These are phyloP conservation scores for Sciurus carolinensis DNA, from an alignment of 2,797 vertebrate species.

Conservation along the genomic window DNA sequence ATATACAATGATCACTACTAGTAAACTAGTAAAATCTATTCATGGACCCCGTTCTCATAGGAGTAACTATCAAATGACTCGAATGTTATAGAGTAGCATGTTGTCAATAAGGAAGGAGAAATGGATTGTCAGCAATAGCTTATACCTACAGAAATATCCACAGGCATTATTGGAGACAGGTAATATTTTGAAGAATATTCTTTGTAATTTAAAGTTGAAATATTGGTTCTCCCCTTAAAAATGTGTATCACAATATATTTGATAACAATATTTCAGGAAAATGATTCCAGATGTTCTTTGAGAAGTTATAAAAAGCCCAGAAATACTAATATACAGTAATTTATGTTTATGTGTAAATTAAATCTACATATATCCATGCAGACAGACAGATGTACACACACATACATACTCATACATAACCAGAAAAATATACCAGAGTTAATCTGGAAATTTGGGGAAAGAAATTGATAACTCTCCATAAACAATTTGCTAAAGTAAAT, in stretches of 20 bases:
- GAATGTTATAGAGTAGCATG: not conserved
- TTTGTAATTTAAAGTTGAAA: slow-evolving; percentile 79
- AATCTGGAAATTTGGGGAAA: slow-evolving; percentile 77
- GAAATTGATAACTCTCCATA: slow-evolving; percentile 81
- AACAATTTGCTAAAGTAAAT: slow-evolving; percentile 85
- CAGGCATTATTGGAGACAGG: slow-evolving; percentile 6
- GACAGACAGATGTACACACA: slow-evolving; percentile 16
- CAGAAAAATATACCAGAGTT: slow-evolving; percentile 82
- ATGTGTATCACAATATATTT: slow-evolving; percentile 66
- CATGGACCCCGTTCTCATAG: not conserved
- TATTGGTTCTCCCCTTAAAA: slow-evolving; percentile 66
- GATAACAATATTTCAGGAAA: slow-evolving; percentile 73
- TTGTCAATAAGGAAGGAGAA: not conserved
- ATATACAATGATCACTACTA: not conserved
- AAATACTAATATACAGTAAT: slow-evolving; percentile 64
- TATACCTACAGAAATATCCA: slow-evolving; percentile 36
- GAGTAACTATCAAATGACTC: slow-evolving; percentile 47
- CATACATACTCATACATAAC: slow-evolving; percentile 49
- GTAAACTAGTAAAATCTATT: slow-evolving; percentile 1
- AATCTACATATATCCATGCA: slow-evolving; percentile 70
- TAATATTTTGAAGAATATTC: slow-evolving; percentile 58
- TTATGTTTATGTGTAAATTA: slow-evolving; percentile 65
- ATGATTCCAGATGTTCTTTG: slow-evolving; percentile 78
- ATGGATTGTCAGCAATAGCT: not conserved
- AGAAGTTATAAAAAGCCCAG: slow-evolving; percentile 54